These are phyloP conservation scores for Maccullochella peelii DNA, from an alignment of 2,113 vertebrate species.

Conservation along the genomic window DNA sequence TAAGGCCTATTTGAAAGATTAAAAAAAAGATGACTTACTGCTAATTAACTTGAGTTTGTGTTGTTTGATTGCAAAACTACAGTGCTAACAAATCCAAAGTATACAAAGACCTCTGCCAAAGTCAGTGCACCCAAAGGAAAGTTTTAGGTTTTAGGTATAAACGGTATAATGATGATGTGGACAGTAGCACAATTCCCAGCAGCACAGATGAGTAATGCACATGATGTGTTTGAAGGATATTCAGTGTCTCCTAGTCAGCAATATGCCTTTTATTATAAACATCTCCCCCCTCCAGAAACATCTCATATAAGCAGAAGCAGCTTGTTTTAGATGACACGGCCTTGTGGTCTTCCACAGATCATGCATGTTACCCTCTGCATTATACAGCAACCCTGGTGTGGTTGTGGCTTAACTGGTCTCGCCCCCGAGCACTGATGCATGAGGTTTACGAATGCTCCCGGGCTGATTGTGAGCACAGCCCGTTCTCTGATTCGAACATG, in stretches of 20 bases:
- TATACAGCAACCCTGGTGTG: conserved; percentile 23
- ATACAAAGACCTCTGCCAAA: conserved; percentile 17
- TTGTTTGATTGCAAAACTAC: background rate
- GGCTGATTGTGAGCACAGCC: conserved; percentile 26
- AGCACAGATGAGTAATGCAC: conserved; percentile 17
- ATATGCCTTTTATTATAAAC: conserved; percentile 11
- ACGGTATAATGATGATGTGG: conserved; percentile 6
- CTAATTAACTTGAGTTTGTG: conserved; percentile 26
- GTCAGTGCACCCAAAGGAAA: background rate
- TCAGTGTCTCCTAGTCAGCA: conserved; percentile 28
- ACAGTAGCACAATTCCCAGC: conserved; percentile 2
- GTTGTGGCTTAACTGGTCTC: conserved; percentile 3
- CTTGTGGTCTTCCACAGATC: conserved; percentile 31
- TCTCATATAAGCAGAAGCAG: conserved; percentile 1
- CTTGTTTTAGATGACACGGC: conserved; percentile 15
- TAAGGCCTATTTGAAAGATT: background rate
- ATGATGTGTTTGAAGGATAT: conserved; percentile 20
- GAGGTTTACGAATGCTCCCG: conserved; percentile 25
- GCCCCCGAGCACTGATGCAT: conserved; percentile 19
- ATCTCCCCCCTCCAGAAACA: background rate
- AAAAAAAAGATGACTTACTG: background rate
- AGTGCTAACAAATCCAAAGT: background rate
- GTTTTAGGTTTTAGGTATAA: conserved; percentile 16
- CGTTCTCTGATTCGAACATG: conserved; percentile 8
- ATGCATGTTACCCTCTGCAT: background rate